Percentiles rank a stretch among this genome's conserved stretches.
phyloP scores from a whole-genome alignment of 2,797 vertebrate genomes.

The Lutra lutra region DNA sequence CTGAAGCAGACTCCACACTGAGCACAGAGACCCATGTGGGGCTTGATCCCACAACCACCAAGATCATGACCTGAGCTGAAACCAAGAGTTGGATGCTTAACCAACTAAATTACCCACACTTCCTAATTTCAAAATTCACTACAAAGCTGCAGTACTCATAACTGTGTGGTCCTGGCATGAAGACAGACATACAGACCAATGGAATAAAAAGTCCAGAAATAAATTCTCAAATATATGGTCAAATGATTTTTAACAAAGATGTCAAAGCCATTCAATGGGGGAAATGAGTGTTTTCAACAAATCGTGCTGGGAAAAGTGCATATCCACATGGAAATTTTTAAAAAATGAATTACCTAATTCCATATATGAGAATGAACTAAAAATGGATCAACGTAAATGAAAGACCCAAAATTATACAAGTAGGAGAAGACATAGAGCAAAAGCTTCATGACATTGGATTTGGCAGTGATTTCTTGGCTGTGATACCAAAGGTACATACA shows the following conservation, averaged over 20 bases:
- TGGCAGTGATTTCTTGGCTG: neutral
- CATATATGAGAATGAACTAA: neutral
- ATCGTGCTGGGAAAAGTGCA: neutral
- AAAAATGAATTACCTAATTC: neutral
- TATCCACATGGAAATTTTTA: neutral
- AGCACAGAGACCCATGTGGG: no score
- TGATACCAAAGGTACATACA: neutral
- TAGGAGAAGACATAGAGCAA: neutral
- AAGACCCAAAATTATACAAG: neutral
- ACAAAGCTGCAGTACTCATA: neutral
- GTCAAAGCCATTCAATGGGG: neutral
- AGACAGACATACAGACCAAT: neutral
- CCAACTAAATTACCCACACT: neutral
- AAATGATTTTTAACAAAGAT: neutral
- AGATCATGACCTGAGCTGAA: no score
- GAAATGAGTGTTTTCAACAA: neutral
- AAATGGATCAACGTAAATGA: neutral
- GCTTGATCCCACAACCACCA: no score
- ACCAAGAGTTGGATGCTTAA: neutral
- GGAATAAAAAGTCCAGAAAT: neutral
- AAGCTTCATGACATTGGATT: neutral
- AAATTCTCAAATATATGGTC: neutral
- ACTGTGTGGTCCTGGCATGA: neutral
- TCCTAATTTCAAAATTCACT: neutral
- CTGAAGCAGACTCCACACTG: no score